phyloP scores from a whole-genome alignment of 2,888 invertebrate species.

The Agrotis clavis region DNA sequence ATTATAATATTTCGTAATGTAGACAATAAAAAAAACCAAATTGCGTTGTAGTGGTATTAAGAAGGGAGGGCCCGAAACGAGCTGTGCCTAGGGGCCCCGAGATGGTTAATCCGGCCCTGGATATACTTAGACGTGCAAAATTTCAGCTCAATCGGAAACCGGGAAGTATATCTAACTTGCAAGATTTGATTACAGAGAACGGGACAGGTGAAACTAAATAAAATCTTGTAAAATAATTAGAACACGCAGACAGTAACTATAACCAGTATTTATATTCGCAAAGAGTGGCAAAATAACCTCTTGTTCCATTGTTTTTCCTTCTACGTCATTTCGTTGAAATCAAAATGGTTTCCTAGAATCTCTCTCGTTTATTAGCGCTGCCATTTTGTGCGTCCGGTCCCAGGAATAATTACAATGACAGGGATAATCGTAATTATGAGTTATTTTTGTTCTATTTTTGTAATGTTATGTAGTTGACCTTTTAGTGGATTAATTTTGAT shows the following conservation, averaged over 20 bases:
- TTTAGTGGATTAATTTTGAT: background rate
- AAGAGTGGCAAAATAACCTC: background rate
- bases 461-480: background rate
- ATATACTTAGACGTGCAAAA: too few species aligned
- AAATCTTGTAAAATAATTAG: too few species aligned
- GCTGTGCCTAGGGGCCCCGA: too few species aligned
- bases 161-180: too few species aligned
- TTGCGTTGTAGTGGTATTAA: too few species aligned
- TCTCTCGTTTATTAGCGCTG: background rate
- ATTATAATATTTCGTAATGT: too few species aligned
- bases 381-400: conserved; percentile 2
- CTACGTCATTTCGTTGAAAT: background rate
- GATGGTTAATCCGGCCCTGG: too few species aligned
- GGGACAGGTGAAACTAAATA: too few species aligned
- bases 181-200: too few species aligned
- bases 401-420: background rate
- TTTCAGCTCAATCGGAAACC: too few species aligned
- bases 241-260: background rate
- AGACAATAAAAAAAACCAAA: too few species aligned
- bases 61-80: too few species aligned
- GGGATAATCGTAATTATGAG: background rate
- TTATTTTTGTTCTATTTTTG: background rate
- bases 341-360: background rate
- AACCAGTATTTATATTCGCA: background rate
- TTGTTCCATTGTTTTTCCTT: conserved; percentile 13